Evolutionary conservation across 2,888 invertebrate species (phyloP), one percentile per base, ranked within the genome.

Genomic region (Ferdinandea cuprea): DNA sequence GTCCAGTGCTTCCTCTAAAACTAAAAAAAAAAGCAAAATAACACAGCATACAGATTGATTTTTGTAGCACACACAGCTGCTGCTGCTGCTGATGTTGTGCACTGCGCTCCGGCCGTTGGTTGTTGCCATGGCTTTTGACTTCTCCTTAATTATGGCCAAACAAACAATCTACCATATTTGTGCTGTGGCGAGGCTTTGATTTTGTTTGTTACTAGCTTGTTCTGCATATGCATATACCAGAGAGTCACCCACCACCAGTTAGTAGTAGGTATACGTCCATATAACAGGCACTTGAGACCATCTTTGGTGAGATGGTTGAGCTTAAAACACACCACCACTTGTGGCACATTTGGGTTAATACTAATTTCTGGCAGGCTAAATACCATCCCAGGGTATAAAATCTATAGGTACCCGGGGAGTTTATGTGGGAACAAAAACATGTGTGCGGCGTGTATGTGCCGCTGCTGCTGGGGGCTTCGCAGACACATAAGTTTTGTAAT

Each of bases 341-440:
- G 78, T 83, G 72, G 83, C 78, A 58, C 72, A 83, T 73, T 83
- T 83, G 68, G 83, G 78, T 83, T 83, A 83, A 63, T 73, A 78
- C 83, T 78, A 78, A 78, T 83, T 83, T 83, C 78, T 78, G 72
- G 68, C 72, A 61, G n/a, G 66, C 56, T 73, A 68, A 78, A 83
- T 78, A 83, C 58, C 83, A 78, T 83, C 83, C 72, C 68, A 68
- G 44, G 48, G 46, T 66, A n/a, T 65, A 59, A 59, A 9, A 19
- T 19, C 19, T 50, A 32, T 35, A 15, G 72, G 54, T 48, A 42
- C 58, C 77, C 30, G 65, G 58, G 48, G 58, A 77, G 61, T 83
- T 71, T 66, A 72, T 83, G 78, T 77, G 78, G 78, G 68, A 78
- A 78, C 44, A 50, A 40, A 83, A 2, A 40, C 81, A 83, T 72